These are phyloP conservation scores for Alcis repandata DNA, from an alignment of 2,888 invertebrate species.

Conservation along the genomic window DNA sequence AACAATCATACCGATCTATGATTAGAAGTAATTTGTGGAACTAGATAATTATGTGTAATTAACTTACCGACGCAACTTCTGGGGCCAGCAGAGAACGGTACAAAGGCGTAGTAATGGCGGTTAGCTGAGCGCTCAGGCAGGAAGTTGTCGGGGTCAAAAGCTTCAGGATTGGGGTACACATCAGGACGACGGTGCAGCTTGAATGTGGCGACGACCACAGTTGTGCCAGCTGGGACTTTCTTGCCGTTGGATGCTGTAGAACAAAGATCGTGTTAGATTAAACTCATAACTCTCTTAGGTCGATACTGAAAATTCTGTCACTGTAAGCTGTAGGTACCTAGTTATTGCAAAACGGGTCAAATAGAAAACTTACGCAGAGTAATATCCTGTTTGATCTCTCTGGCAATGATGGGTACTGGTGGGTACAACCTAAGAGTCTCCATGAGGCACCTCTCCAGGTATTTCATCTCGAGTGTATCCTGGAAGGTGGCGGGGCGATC, in stretches of 20 bases:
- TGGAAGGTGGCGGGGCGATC: slow-evolving; percentile 92
- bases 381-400: slow-evolving; percentile 90
- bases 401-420: slow-evolving; percentile 92
- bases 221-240: slow-evolving; percentile 89
- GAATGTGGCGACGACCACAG: slow-evolving; percentile 89
- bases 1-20: slow-evolving; percentile 15
- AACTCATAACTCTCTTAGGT: background rate
- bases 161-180: slow-evolving; percentile 91
- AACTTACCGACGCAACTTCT: slow-evolving; percentile 92
- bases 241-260: slow-evolving; percentile 87
- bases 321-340: background rate
- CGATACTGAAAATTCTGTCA: background rate
- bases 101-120: slow-evolving; percentile 93
- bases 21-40: slow-evolving; percentile 11
- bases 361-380: slow-evolving; percentile 86
- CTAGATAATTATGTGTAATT: background rate
- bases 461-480: slow-evolving; percentile 95
- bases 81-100: slow-evolving; percentile 94
- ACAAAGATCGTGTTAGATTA: background rate
- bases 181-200: slow-evolving; percentile 90
- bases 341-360: background rate
- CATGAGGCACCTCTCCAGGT: slow-evolving; percentile 92
- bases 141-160: slow-evolving; percentile 95
- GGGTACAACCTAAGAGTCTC: slow-evolving; percentile 93
- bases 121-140: slow-evolving; percentile 92